Evolutionary conservation across 2,797 vertebrate genomes (phyloP).

Genomic region (Ibycter americanus): DNA sequence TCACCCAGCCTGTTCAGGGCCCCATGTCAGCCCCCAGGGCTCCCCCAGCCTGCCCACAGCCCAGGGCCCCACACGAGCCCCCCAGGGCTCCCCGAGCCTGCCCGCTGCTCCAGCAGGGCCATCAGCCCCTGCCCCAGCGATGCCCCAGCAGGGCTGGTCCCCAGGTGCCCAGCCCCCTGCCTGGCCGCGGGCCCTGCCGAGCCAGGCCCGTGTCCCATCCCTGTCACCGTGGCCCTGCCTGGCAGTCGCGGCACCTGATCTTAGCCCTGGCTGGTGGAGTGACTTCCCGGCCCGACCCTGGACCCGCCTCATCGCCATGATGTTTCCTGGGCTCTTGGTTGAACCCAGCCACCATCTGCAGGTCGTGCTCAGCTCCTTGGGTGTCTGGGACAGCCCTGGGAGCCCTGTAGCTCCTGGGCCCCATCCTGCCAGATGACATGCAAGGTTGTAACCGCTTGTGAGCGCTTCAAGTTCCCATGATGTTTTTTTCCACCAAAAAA

Average conservation of each 20-base stretch:
- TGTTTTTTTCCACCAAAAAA: not conserved
- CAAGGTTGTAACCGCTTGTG: accelerated
- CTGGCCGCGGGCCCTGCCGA: accelerated
- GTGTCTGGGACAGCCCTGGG: not conserved
- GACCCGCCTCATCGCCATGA: not conserved
- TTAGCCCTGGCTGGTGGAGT: not conserved
- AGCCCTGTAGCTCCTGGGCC: not conserved
- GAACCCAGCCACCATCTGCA: not conserved
- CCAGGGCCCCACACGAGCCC: too few relatives aligned
- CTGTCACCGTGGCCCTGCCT: not conserved
- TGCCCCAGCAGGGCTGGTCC: not conserved
- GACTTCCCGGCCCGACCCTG: not conserved
- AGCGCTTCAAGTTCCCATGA: not conserved
- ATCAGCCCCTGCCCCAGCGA: not conserved
- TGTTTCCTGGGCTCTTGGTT: not conserved
- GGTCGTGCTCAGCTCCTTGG: not conserved
- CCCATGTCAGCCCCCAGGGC: not conserved
- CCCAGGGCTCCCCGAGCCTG: not conserved
- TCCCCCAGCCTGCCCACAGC: not conserved
- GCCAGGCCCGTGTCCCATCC: too few relatives aligned
- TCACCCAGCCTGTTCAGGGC: not conserved
- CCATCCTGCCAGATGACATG: not conserved
- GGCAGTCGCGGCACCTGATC: accelerated
- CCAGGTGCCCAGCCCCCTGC: not conserved
- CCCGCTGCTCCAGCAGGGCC: too few relatives aligned